Evolutionary conservation across 2,888 invertebrate genomes (phyloP).

Genomic region (Eristalis tenax): DNA sequence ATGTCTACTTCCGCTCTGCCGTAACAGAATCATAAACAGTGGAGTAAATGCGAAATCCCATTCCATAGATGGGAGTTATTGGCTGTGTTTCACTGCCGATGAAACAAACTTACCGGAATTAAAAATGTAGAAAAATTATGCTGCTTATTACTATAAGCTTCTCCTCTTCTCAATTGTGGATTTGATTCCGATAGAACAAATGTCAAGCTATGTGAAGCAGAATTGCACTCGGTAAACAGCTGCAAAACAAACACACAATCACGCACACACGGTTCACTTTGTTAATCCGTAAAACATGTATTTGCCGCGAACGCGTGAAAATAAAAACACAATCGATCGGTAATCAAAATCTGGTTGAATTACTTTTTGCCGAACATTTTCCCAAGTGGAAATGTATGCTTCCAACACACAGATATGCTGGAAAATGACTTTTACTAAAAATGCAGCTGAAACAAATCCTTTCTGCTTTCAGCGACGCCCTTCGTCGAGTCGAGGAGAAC

Average conservation of each 20-base stretch:
- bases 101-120: conserved; percentile 54
- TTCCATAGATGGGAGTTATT: conserved; percentile 30
- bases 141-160: background rate
- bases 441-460: conserved; percentile 24
- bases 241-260: conserved; percentile 63
- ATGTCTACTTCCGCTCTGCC: conserved; percentile 65
- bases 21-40: conserved; percentile 55
- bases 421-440: conserved; percentile 2
- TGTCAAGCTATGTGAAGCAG: conserved; percentile 48
- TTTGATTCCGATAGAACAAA: conserved; percentile 14
- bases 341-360: conserved; percentile 25
- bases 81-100: conserved; percentile 23
- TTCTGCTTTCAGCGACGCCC: conserved; percentile 59
- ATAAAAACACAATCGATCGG: conserved; percentile 64
- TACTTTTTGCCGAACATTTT: conserved; percentile 42
- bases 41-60: conserved; percentile 30
- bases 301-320: conserved; percentile 60
- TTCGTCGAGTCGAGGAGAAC: conserved; percentile 65
- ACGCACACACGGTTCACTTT: conserved; percentile 43
- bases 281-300: conserved; percentile 51
- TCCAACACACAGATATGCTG: background rate
- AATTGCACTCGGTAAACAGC: conserved; percentile 56
- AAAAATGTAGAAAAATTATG: conserved; percentile 15
- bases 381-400: conserved; percentile 6
- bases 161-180: background rate